Conservation (phyloP, 23 tunicate species). For the Halocynthia aurantium region DNA sequence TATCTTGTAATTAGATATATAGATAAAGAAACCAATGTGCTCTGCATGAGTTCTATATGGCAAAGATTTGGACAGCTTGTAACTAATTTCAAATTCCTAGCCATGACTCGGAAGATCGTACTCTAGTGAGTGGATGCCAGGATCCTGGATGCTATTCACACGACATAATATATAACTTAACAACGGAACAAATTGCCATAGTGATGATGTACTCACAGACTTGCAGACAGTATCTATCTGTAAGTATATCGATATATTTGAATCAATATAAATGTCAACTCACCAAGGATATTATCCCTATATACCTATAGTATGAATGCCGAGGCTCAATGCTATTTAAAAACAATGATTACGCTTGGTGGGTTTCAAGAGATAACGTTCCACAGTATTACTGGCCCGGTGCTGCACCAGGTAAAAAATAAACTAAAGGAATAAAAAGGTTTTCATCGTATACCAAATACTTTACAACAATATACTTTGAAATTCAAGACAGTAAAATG, state of each 20-base stretch:
- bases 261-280: background rate
- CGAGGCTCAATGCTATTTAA: background rate
- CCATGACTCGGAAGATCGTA: conserved; percentile 14
- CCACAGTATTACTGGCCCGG: conserved; percentile 9
- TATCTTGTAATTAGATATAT: too few species aligned
- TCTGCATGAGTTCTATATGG: too few species aligned
- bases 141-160: conserved; percentile 3
- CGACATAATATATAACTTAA: background rate
- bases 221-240: conserved; percentile 6
- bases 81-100: background rate
- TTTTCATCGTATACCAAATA: background rate
- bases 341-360: background rate
- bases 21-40: too few species aligned
- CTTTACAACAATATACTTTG: background rate
- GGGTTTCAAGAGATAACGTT: conserved; percentile 3
- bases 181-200: background rate
- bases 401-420: background rate
- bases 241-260: background rate
- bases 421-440: too few species aligned
- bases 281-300: background rate
- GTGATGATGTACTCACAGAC: background rate
- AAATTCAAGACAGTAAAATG: background rate
- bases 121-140: conserved; percentile 12
- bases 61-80: too few species aligned
- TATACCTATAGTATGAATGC: background rate